Evolutionary conservation across 2,888 invertebrate species (phyloP).

Genomic region (Eilema griseolum): DNA sequence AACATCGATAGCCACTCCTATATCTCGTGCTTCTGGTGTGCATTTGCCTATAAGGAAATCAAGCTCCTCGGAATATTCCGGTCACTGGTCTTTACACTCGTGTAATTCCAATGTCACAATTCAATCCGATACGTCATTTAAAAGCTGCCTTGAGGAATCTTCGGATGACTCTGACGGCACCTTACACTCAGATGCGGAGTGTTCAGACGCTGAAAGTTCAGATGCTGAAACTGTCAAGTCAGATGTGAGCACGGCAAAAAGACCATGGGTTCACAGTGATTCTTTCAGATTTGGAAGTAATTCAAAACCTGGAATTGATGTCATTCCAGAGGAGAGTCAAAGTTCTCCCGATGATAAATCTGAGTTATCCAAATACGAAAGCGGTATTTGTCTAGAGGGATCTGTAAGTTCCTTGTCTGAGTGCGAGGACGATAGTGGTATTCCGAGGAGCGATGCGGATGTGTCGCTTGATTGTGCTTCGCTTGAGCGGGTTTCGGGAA

Average conservation of each 20-base stretch:
- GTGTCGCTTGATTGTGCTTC: conserved; percentile 80
- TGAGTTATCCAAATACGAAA: conserved; percentile 75
- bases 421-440: conserved; percentile 76
- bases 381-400: conserved; percentile 75
- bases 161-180: conserved; percentile 77
- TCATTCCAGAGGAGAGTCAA: conserved; percentile 66
- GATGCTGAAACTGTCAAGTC: conserved; percentile 81
- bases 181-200: conserved; percentile 78
- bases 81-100: conserved; percentile 79
- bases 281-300: conserved; percentile 77
- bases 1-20: conserved; percentile 70
- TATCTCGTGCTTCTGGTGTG: conserved; percentile 74
- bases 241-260: conserved; percentile 74
- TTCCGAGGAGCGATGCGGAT: conserved; percentile 74
- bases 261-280: conserved; percentile 82
- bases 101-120: conserved; percentile 80
- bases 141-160: conserved; percentile 77
- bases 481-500: conserved; percentile 81
- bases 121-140: conserved; percentile 76
- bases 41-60: conserved; percentile 75
- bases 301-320: conserved; percentile 62
- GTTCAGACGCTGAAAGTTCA: conserved; percentile 77
- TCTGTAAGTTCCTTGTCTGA: conserved; percentile 78
- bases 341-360: conserved; percentile 62
- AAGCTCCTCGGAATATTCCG: conserved; percentile 82